Percentiles rank a stretch among this genome's conserved stretches.
Conservation (phyloP, 30 jellyfish, hydroid and myxozoan species). For the Turritopsis rubra region DNA sequence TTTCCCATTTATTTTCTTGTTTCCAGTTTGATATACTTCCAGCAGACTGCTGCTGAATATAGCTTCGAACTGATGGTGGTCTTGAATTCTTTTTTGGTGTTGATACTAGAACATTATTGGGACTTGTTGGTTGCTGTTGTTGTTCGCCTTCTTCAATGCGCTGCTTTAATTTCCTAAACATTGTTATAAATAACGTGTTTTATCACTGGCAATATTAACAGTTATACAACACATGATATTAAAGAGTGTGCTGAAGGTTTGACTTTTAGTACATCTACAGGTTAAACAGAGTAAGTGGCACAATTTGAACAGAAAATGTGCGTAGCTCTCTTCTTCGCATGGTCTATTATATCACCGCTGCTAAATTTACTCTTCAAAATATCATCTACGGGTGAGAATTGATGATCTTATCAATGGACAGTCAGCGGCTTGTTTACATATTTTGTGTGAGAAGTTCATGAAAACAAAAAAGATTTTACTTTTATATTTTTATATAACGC, state of each 20-base stretch:
- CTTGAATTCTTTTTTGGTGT: constrained; percentile 28
- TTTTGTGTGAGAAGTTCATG: constrained; percentile 1
- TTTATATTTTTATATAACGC: not conserved
- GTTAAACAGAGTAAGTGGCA: constrained; percentile 12
- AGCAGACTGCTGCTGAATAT: not conserved
- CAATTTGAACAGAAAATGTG: constrained; percentile 13
- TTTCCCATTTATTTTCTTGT: constrained; percentile 95
- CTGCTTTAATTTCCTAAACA: constrained; percentile 87
- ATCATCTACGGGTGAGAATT: not conserved
- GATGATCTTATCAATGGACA: not conserved
- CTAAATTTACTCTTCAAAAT: not conserved
- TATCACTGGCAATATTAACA: not conserved
- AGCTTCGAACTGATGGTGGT: constrained; percentile 12
- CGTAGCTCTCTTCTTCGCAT: constrained; percentile 6
- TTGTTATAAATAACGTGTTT: not conserved
- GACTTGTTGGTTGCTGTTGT: constrained; percentile 10
- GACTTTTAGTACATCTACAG: constrained; percentile 19
- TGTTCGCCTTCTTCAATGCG: constrained; percentile 91
- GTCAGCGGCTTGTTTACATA: constrained; percentile 18
- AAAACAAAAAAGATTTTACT: not conserved
- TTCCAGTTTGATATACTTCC: constrained; percentile 32
- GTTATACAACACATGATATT: not conserved
- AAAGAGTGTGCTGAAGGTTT: not conserved
- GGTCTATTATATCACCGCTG: not conserved
- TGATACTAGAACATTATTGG: constrained; percentile 24